Conservation (phyloP, 1,140 invertebrate species). For the Euborellia annulipes region DNA sequence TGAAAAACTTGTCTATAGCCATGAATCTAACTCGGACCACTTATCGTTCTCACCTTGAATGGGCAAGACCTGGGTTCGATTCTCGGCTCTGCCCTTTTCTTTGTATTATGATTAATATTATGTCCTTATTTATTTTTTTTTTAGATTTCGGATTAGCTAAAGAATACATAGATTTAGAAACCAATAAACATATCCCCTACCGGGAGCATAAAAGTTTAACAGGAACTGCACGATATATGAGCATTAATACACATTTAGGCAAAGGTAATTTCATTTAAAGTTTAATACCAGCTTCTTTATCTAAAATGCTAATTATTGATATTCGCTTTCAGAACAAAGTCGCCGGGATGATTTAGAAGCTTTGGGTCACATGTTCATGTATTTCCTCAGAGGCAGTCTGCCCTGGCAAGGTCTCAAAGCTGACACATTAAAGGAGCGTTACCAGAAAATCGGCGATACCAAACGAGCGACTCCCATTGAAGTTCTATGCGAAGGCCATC, state of each 20-base stretch:
- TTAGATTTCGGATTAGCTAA: constrained; percentile 98
- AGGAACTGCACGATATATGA: constrained; percentile 97
- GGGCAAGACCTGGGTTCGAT: too few relatives aligned
- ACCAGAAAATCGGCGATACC: constrained; percentile 99
- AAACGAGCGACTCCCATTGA: constrained; percentile 97
- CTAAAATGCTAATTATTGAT: constrained; percentile 6
- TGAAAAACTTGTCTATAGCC: neutral
- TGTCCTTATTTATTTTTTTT: constrained; percentile 16
- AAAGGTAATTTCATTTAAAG: constrained; percentile 48
- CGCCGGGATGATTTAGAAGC: constrained; percentile 97
- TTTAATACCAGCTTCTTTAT: constrained; percentile 9
- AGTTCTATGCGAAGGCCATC: constrained; percentile 93
- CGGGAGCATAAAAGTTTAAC: constrained; percentile 99
- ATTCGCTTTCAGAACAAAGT: constrained; percentile 73
- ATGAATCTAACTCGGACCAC: too few relatives aligned
- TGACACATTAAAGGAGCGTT: constrained; percentile 97
- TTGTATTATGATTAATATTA: too few relatives aligned
- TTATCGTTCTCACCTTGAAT: too few relatives aligned
- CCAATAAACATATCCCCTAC: constrained; percentile 99
- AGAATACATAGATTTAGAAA: constrained; percentile 99
- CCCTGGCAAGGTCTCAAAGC: constrained; percentile 99
- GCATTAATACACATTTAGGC: constrained; percentile 99
- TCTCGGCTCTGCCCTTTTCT: too few relatives aligned
- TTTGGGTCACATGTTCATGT: constrained; percentile 99
- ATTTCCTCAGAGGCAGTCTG: constrained; percentile 94